Conservation (phyloP, 2,797 vertebrate genomes). For the Sebastes taczanowskii region DNA sequence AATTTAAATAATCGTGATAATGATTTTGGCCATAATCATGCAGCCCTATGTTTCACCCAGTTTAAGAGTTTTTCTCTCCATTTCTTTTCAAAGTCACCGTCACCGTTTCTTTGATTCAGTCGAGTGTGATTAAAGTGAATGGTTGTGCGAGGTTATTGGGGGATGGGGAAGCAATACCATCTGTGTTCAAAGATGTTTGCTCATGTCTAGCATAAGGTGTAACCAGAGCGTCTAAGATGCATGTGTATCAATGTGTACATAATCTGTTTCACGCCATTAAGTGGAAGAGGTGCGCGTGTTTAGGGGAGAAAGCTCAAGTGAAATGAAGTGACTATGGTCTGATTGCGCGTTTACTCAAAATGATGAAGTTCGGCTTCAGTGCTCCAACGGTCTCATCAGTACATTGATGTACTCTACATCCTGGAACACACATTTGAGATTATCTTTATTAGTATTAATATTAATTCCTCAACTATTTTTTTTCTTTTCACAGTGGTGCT, state of each 20-base stretch:
- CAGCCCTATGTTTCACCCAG: background rate
- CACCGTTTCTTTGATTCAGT: conserved; percentile 50
- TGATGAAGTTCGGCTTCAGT: conserved; percentile 26
- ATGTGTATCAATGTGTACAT: conserved; percentile 47
- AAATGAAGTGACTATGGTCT: conserved; percentile 25
- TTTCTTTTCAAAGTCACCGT: conserved; percentile 46
- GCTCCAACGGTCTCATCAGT: conserved; percentile 6
- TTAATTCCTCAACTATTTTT: background rate
- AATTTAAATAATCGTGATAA: too few relatives aligned
- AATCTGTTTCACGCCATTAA: conserved; percentile 62
- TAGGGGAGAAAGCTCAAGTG: conserved; percentile 4
- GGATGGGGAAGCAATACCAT: conserved; percentile 54
- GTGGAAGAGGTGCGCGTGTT: conserved; percentile 19
- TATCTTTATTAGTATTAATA: background rate
- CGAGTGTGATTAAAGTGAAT: conserved; percentile 48
- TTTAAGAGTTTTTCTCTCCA: conserved; percentile 13
- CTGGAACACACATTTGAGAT: background rate
- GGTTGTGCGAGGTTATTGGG: conserved; percentile 41
- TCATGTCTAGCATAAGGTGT: conserved; percentile 61
- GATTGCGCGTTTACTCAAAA: conserved; percentile 20
- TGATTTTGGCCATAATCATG: too few relatives aligned
- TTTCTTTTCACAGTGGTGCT: background rate
- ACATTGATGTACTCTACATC: conserved; percentile 1
- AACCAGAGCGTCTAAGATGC: conserved; percentile 53
- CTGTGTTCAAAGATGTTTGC: conserved; percentile 68